A percentile compares a stretch with the other conserved stretches of the same genome.
These are phyloP conservation scores for Aphrophora alni DNA, from an alignment of 2,888 invertebrate species.

Conservation along the genomic window DNA sequence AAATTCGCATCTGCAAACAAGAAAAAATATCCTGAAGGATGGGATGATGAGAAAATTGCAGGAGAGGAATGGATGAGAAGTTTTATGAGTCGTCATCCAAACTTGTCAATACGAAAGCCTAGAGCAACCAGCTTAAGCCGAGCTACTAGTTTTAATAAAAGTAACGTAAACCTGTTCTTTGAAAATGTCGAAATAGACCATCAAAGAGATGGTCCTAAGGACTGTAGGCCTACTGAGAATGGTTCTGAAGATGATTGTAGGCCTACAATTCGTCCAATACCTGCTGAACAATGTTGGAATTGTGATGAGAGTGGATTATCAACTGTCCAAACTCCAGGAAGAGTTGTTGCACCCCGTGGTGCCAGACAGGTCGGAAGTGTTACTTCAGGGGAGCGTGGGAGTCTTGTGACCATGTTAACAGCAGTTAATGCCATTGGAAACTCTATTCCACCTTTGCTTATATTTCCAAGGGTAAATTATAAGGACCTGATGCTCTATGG, in stretches of 20 bases:
- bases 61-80: conserved; percentile 40
- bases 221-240: conserved; percentile 10
- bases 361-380: conserved; percentile 48
- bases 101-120: conserved; percentile 33
- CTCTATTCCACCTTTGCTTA: conserved; percentile 49
- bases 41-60: conserved; percentile 37
- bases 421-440: conserved; percentile 47
- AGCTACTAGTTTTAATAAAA: conserved; percentile 36
- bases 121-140: conserved; percentile 27
- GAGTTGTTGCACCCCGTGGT: conserved; percentile 46
- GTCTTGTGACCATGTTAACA: conserved; percentile 45
- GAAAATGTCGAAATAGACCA: conserved; percentile 35
- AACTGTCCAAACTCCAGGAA: conserved; percentile 49
- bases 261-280: background rate
- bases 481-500: conserved; percentile 50
- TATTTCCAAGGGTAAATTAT: conserved; percentile 49
- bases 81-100: conserved; percentile 39
- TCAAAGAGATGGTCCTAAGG: conserved; percentile 26
- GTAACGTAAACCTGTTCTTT: conserved; percentile 28
- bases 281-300: conserved; percentile 45
- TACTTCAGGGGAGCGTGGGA: conserved; percentile 51
- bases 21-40: conserved; percentile 36
- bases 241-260: background rate
- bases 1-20: conserved; percentile 35
- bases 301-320: conserved; percentile 48